These are phyloP conservation scores for Aphelocoma californica DNA, from an alignment of 2,797 vertebrate species.

Conservation along the genomic window DNA sequence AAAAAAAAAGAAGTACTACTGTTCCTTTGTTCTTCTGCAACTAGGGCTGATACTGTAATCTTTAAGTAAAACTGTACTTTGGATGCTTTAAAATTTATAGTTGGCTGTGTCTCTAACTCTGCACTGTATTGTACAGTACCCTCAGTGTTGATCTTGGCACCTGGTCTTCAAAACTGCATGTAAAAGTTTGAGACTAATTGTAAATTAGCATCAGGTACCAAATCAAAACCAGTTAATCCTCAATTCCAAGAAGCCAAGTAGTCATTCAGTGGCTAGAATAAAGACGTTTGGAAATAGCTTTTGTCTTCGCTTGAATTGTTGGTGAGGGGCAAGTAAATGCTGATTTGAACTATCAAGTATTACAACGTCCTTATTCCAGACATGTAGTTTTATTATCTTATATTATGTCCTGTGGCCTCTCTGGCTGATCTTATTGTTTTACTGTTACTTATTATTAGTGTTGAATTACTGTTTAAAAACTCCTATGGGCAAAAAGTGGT, in stretches of 20 bases:
- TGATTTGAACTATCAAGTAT: neutral
- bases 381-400: neutral
- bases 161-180: neutral
- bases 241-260: neutral
- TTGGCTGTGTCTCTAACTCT: neutral
- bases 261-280: neutral
- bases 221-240: neutral
- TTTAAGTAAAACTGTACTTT: neutral
- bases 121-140: neutral
- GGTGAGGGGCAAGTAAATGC: neutral
- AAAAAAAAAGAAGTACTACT: neutral
- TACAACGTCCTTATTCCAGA: neutral
- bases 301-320: neutral
- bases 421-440: neutral
- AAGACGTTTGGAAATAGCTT: neutral
- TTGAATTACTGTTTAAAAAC: neutral
- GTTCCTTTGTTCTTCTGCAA: neutral
- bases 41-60: neutral
- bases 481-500: neutral
- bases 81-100: neutral
- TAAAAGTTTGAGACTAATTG: neutral
- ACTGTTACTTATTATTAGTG: neutral
- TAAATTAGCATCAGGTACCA: neutral
- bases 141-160: neutral
- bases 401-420: neutral